Conservation (phyloP, 2,797 vertebrate species). For the Anguilla marmorata region DNA sequence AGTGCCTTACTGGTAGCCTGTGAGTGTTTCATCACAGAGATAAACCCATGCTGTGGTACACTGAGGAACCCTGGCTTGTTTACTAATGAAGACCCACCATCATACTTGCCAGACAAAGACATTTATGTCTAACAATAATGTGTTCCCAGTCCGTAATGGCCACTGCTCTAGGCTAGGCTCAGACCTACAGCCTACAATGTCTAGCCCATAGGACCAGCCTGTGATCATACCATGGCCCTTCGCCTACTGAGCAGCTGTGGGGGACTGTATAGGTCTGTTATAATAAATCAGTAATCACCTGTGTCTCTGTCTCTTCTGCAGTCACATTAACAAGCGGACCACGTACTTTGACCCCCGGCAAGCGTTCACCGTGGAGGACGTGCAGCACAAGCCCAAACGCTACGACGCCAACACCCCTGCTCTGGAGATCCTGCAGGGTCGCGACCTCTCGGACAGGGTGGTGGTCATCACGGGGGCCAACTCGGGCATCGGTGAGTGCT, state of each 20-base stretch:
- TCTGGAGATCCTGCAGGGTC: slow-evolving; percentile 91
- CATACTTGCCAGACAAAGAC: background rate
- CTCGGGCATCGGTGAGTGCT: slow-evolving; percentile 87
- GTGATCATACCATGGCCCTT: background rate
- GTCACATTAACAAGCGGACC: slow-evolving; percentile 95
- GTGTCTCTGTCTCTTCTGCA: slow-evolving; percentile 53
- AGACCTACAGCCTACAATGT: background rate
- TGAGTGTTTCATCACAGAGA: too few relatives aligned
- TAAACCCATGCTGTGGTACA: background rate
- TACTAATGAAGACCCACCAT: background rate
- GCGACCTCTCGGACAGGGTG: slow-evolving; percentile 86
- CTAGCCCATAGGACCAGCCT: background rate
- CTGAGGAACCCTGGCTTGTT: background rate
- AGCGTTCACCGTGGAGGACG: slow-evolving; percentile 94
- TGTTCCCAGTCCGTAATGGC: background rate
- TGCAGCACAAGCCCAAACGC: slow-evolving; percentile 82
- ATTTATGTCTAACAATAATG: background rate
- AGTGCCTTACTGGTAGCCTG: too few relatives aligned
- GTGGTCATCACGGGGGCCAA: slow-evolving; percentile 88
- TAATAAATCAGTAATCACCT: background rate
- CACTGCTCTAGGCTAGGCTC: background rate
- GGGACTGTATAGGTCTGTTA: background rate
- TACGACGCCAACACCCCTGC: slow-evolving; percentile 90
- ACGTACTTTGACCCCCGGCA: slow-evolving; percentile 94
- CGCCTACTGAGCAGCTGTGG: background rate